Base-by-base conservation (phyloP, 2,888 invertebrate species). In the Drosophila colorata region DNA sequence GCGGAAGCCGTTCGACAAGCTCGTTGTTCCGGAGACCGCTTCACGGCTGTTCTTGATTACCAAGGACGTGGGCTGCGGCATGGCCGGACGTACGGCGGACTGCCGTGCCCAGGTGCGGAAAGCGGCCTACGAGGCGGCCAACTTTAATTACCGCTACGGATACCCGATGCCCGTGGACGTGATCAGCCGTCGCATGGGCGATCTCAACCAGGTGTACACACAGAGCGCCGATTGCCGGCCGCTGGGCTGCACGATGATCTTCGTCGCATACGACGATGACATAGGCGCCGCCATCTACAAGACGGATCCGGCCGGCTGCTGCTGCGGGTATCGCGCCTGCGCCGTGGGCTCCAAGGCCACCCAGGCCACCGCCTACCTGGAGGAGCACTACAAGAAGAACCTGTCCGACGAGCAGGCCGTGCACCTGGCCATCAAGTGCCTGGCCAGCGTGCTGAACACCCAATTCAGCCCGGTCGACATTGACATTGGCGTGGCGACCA, bases 61-160 rank as follows among this genome's bases (percentile, higher is more conserved):
- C 9, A 25, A 14, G 13, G 0, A 14, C 2, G 1, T 53, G 0
- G 53, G 53, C 5, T 43, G 53, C 11, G 41, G 11, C 1, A 8
- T 43, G 41, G 6, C 43, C 13, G 53, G 53, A 13, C 43, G 43
- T 2, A 11, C 23, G 0, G 43, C 16, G 14, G 53, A 53, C 28
- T 33, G 11, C 14, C 43, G 8, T 0, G 1, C 23, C 20, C 53
- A 33, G 5, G 33, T 33, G 16, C 4, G 7, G 2, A 41, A 14
- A 14, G 43, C 53, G 4, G 1, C 2, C 2, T 2, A 1, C 2
- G 43, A 33, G 33, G 4, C 40, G 7, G 0, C 2, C 2, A 3
- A 0, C 2, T 40, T 6, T 4, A 3, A 6, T 0, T 2, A 2
- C 8, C 11, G 0, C 2, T 53, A 16, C 43, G 41, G 14, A 13